Evolutionary conservation across 30 jellyfish, hydroid and myxozoan genomes (phyloP), one percentile per base, ranked within the genome.

Genomic region (Turritopsis dohrnii): DNA sequence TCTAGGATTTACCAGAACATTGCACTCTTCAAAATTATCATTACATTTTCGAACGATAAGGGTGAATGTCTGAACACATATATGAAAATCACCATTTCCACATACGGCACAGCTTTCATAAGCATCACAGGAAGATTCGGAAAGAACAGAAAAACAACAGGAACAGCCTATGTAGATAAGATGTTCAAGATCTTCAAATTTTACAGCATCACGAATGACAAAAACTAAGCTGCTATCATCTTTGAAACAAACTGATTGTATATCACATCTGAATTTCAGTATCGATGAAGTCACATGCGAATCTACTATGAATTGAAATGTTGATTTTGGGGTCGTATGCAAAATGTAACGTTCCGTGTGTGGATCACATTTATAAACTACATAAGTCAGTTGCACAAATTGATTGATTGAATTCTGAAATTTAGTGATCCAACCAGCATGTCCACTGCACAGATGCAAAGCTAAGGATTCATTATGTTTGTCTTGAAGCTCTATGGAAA

Each of bases 291-390:
- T 27, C 19, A 27, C 28, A 23, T 7, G 28, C 23, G 31, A 69
- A 9, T 69, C 77, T 69, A 9, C 19, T n/a, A 69, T 21, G 19
- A 69, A 23, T 69, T 69, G 7, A 19, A n/a, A 19, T n/a, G 31
- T 69, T 7, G 77, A 69, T 27, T 69, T 69, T 9, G 30, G 30
- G 30, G 77, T 69, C 8, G 77, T 69, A 69, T 69, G 77, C 77
- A 69, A 69, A 27, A 16, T 69, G 77, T 69, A 69, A 21, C 30
- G 4, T 9, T 27, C 7, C 0, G 28, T 27, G 17, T 27, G 28
- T 23, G 77, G 28, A 0, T 69, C 30, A 27, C 30, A 69, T 69
- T 69, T 69, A 69, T 69, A 69, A 5, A 41, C 60, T 13, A 41
- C 60, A 3, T 5, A 41, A 13, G 60, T 41, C 60, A 41, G 60